A percentile compares a stretch with the other conserved stretches of the same genome.
Evolutionary conservation across 2,797 vertebrate genomes (phyloP).

Genomic region (Hephaestus fuliginosus): DNA sequence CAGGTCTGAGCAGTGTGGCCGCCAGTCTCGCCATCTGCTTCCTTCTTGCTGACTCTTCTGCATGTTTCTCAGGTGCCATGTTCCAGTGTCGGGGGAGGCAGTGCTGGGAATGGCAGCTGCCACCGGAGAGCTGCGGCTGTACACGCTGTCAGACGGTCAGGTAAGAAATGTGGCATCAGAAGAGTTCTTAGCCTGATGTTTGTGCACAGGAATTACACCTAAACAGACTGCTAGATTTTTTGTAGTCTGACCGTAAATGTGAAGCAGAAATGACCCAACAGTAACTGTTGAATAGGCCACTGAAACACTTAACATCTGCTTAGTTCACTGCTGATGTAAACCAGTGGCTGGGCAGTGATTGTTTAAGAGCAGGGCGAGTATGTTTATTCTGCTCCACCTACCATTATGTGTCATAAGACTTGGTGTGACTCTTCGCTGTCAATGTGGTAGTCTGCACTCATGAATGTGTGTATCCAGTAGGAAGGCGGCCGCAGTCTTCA

Average conservation of each 20-base stretch:
- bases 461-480: slow-evolving; percentile 85
- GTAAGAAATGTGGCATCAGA: slow-evolving; percentile 81
- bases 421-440: neutral
- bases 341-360: neutral
- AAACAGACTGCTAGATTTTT: too few relatives aligned
- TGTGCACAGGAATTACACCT: too few relatives aligned
- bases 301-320: neutral
- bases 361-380: neutral
- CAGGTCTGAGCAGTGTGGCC: neutral
- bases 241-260: neutral
- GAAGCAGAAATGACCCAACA: neutral
- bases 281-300: neutral
- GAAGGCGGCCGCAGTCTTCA: slow-evolving; percentile 85
- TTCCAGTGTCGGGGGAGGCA: slow-evolving; percentile 85
- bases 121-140: slow-evolving; percentile 88
- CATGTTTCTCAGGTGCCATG: slow-evolving; percentile 89
- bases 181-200: neutral
- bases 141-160: slow-evolving; percentile 84
- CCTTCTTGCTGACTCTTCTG: neutral
- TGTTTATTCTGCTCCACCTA: neutral
- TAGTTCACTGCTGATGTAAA: neutral
- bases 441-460: slow-evolving; percentile 38
- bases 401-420: neutral
- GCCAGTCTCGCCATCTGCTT: neutral
- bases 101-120: slow-evolving; percentile 91